Evolutionary conservation across 2,113 vertebrate genomes (phyloP), one percentile per base, ranked within the genome.

Genomic region (Daboia siamensis): DNA sequence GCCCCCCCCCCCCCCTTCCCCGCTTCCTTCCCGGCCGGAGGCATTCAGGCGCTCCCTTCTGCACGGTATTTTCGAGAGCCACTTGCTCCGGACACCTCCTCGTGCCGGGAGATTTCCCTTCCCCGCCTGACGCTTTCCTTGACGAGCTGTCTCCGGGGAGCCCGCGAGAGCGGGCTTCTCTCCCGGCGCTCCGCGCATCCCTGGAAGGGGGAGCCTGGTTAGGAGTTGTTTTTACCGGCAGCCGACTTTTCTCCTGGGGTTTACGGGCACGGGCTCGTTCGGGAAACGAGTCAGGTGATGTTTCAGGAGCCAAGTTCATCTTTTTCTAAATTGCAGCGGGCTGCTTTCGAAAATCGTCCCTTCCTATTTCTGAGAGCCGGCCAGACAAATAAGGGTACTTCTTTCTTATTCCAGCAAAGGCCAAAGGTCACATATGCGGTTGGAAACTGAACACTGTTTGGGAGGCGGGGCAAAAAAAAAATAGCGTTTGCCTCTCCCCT

Each of bases 401-500:
- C 33, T 44, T 80, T 80, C 33, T 44, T 80, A 44, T 80, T 9
- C 74, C 74, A 44, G 74, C 74, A 44, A 44, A 21, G 33, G 33
- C 33, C 29, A n/a, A 29, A 6, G 64, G 64, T 51, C 55, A 56
- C 17, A 56, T 17, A 20, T 56, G 55, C 12, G 20, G 55, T 80
- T 80, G 74, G 33, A 3, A 44, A 44, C 33, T 1, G 74, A 10
- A 21, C 39, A 80, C 33, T 80, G 33, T 44, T 80, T 44, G 33
- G 17, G 33, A 9, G 17, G 33, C 0, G 15, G 7, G 4, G 0
- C n/a, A n/a, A n/a, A 4, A 8, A 20, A 7, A 1, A n/a, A n/a
- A 39, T 9, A 44, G 7, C 1, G 7, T 80, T 80, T 44, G 33
- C 74, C 74, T 80, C 33, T 21, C 33, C 24, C 59, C 59, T 61